Evolutionary conservation across 2,888 invertebrate species (phyloP).

Genomic region (Erpobdella octoculata): DNA sequence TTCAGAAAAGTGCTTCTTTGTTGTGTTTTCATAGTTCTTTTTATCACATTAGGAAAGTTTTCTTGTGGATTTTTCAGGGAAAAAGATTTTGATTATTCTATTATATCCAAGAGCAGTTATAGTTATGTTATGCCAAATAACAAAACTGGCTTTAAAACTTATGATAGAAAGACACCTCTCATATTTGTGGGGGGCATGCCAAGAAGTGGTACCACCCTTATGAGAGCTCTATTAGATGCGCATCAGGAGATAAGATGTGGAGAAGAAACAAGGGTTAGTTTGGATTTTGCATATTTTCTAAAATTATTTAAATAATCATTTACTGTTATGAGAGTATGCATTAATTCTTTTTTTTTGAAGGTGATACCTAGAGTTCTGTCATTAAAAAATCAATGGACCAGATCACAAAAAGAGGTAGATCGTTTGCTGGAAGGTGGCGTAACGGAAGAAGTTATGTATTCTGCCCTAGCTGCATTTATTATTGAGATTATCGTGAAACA

Average conservation of each 20-base stretch:
- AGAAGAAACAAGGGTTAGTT: conserved; percentile 88
- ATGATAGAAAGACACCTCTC: conserved; percentile 80
- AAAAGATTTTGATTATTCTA: background rate
- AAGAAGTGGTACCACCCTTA: conserved; percentile 89
- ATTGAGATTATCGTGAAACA: conserved; percentile 68
- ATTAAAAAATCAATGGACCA: conserved; percentile 88
- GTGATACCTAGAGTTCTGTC: conserved; percentile 92
- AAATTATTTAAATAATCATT: background rate
- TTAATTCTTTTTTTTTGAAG: conserved; percentile 55
- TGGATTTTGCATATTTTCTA: background rate
- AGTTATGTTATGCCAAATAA: background rate
- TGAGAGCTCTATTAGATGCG: conserved; percentile 95
- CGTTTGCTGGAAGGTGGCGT: conserved; percentile 56
- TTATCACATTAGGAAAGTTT: background rate
- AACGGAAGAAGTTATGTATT: conserved; percentile 80
- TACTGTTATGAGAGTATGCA: background rate
- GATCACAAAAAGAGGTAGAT: conserved; percentile 59
- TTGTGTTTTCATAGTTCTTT: conserved; percentile 1
- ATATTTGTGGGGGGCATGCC: conserved; percentile 80
- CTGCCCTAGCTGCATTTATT: conserved; percentile 91
- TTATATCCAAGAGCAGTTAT: background rate
- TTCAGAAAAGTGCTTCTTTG: conserved; percentile 12
- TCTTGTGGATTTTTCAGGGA: background rate
- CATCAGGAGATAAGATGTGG: conserved; percentile 94
- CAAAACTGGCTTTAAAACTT: conserved; percentile 45